Percentiles rank a stretch among this genome's conserved stretches.
phyloP scores from a whole-genome alignment of 2,113 vertebrate species.

The Syngnathus scovelli region DNA sequence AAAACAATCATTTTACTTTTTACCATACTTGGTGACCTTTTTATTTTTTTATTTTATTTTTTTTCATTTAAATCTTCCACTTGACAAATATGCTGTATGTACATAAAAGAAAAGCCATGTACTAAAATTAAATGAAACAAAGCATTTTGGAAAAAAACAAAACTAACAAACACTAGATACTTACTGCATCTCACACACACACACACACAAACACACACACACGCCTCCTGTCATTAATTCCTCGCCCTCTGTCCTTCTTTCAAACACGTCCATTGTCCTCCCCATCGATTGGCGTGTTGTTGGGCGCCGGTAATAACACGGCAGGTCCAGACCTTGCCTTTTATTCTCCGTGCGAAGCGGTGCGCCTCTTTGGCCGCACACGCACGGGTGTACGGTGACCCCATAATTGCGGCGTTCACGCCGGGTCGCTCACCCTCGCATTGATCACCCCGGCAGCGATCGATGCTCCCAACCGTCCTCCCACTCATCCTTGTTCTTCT shows the following conservation, averaged over 20 bases:
- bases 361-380: background rate
- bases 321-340: conserved; percentile 19
- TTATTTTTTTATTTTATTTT: too few relatives aligned
- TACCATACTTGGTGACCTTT: too few relatives aligned
- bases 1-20: too few relatives aligned
- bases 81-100: too few relatives aligned
- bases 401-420: conserved; percentile 35
- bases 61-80: too few relatives aligned
- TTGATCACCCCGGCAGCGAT: conserved; percentile 29
- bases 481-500: conserved; percentile 9
- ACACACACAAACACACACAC: background rate
- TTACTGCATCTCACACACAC: conserved; percentile 2
- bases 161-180: background rate
- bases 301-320: conserved; percentile 11
- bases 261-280: conserved; percentile 2
- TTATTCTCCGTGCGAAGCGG: conserved; percentile 9
- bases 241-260: background rate
- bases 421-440: conserved; percentile 28
- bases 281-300: conserved; percentile 13
- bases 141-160: too few relatives aligned
- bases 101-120: too few relatives aligned
- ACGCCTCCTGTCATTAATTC: background rate
- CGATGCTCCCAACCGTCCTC: conserved; percentile 24
- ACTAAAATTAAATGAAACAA: too few relatives aligned
- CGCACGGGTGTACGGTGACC: conserved; percentile 10